Percentiles rank a stretch among this genome's conserved stretches.
Evolutionary conservation across 37 sponge, comb jelly and placozoan species (phyloP).

Genomic region (Oscarella lobularis): DNA sequence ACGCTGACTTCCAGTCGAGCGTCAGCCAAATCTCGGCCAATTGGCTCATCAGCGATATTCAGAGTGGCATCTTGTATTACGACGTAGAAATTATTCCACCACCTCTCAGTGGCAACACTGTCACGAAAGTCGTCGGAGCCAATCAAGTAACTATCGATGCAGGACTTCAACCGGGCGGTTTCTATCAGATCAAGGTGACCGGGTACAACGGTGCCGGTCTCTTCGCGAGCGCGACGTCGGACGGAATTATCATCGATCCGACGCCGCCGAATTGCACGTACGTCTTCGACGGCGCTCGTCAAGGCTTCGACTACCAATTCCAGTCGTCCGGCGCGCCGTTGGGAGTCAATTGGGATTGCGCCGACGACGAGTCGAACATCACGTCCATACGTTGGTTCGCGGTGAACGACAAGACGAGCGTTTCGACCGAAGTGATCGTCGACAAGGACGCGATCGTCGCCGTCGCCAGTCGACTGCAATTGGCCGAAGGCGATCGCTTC

Average conservation of each 20-base stretch:
- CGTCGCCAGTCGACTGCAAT: not conserved
- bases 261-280: not conserved
- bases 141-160: not conserved
- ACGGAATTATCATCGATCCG: not conserved
- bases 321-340: too few species aligned
- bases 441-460: not conserved
- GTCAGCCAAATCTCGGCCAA: not conserved
- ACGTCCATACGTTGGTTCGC: not conserved
- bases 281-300: not conserved
- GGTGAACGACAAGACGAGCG: not conserved
- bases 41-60: not conserved
- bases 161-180: not conserved
- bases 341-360: conserved; percentile 1
- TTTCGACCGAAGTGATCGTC: not conserved
- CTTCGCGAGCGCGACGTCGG: not conserved
- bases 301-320: not conserved
- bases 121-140: not conserved
- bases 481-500: not conserved
- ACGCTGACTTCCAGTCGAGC: not conserved
- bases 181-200: not conserved
- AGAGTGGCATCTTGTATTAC: not conserved
- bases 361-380: not conserved
- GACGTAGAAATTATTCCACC: not conserved
- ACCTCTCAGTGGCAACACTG: not conserved
- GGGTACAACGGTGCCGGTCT: not conserved